Base-by-base conservation (phyloP, 2,113 vertebrate genomes). In the Melanerpes aurifrons region DNA sequence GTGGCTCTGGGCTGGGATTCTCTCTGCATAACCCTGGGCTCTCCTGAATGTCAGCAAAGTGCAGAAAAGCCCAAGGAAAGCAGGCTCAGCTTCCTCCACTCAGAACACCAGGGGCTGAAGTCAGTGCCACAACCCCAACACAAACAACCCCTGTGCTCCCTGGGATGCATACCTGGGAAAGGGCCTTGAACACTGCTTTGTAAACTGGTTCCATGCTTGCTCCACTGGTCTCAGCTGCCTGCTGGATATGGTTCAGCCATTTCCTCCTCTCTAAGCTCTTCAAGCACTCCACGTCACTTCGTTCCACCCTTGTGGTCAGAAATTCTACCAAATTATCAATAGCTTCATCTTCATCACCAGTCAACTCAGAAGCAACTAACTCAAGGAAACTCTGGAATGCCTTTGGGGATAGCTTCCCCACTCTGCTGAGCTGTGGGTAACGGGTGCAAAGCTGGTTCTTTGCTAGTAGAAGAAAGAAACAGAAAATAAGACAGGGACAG, bases 371-470 rank as follows among this genome's bases (percentile, higher is more conserved):
- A 62, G 96, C 95, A 64, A 97, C 58, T 56, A 97, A 72, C 64
- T 98, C 92, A 29, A 98, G 95, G 74, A 98, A 98, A 35, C 75
- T 82, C 81, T 93, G 97, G 96, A 98, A 98, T 40, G 98, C 96
- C 66, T 88, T 72, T 73, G 72, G 78, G 22, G 96, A 92, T 5
- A 98, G 32, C 74, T 91, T 98, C n/a, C 95, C 76, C 79, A 92
- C 94, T 18, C 88, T 93, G 29, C 74, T 87, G 64, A 93, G 82
- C 20, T 82, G 90, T n/a, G 95, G 95, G 84, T 88, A 95, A 85
- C 3, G 37, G 73, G 93, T 47, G 87, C 48, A 64, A 43, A 97
- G 82, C 28, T 89, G 56, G 61, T 72, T 10, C 80, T 90, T 96
- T 88, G 96, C 97, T 97, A 19, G 17, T 2, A 31, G 15, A 10